Evolutionary conservation across 2,888 invertebrate genomes (phyloP).

Genomic region (Tuta absoluta): DNA sequence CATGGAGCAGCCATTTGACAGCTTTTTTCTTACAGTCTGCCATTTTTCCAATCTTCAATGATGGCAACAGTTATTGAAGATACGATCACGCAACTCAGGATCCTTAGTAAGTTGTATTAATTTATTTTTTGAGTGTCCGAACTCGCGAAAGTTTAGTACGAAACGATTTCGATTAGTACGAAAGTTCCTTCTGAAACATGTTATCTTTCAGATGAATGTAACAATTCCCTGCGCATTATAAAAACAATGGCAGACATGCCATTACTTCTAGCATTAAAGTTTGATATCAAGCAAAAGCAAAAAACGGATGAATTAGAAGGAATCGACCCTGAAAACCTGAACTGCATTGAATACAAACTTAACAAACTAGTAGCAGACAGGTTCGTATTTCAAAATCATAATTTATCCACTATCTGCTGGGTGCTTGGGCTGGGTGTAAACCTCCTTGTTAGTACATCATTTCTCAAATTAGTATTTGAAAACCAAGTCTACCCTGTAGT

Average conservation of each 20-base stretch:
- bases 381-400: too few species aligned
- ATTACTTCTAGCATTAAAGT: constrained; percentile 49
- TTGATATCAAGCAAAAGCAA: constrained; percentile 42
- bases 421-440: too few species aligned
- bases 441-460: too few species aligned
- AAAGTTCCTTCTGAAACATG: neutral
- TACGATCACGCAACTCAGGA: constrained; percentile 48
- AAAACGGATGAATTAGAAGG: constrained; percentile 49
- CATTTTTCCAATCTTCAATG: constrained; percentile 49
- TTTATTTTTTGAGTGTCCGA: neutral
- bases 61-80: constrained; percentile 60
- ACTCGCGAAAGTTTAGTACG: too few species aligned
- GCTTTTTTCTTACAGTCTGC: constrained; percentile 44
- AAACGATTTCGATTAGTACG: too few species aligned
- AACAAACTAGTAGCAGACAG: constrained; percentile 61
- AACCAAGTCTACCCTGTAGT: too few species aligned
- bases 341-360: constrained; percentile 53
- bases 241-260: constrained; percentile 49
- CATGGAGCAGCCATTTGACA: too few species aligned
- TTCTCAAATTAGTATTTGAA: neutral
- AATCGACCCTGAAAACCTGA: constrained; percentile 47
- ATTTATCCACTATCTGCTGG: too few species aligned
- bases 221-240: constrained; percentile 46
- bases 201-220: constrained; percentile 55
- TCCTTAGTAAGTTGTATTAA: constrained; percentile 31